Base-by-base conservation (phyloP, 2,888 invertebrate species). In the Hypsopygia costalis region DNA sequence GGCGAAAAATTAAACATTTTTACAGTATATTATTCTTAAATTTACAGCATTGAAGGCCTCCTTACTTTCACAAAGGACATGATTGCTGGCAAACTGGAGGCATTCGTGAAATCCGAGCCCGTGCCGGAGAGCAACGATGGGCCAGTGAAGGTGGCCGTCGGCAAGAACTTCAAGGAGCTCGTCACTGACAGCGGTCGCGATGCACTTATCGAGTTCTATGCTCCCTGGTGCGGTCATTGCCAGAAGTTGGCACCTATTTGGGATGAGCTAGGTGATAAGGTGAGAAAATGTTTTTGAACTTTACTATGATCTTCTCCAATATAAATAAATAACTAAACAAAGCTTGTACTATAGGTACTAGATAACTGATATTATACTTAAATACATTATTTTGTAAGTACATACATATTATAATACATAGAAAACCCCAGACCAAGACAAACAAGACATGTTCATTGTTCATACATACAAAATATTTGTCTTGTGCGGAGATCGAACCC, bases 211-310 rank as follows among this genome's bases (percentile, higher is more conserved):
- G 99, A 99, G 88, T 99, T 99, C 90, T 99, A 99, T 81, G 99
- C 99, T 25, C 98, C 98, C 0, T 99, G 98, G 98, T 98, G 98
- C 78, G 98, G 99, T 55, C 99, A 99, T 73, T 99, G 99, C 90
- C 99, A 99, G 87, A 96, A 95, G 79, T 91, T 99, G 34, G 91
- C 96, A 1, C 99, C 99, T 11, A 91, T 96, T 40, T 99, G 92
- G 82, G 98, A 98, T 44, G 98, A 99, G 81, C 90, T 99, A 22
- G 99, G 96, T 28, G 93, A 94, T 43, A 96, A 95, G 89, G 93
- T 93, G 71, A 52, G 50, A n/a, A 20, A 29, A 28, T 31, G 34
- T 7, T 25, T 36, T 27, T 32, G 6, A 21, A 11, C 12, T 22
- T 34, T 22, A 9, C 3, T 8, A n/a, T n/a, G n/a, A n/a, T n/a